Base-by-base conservation (phyloP, 1,140 invertebrate genomes). In the Metaphire vulgaris region DNA sequence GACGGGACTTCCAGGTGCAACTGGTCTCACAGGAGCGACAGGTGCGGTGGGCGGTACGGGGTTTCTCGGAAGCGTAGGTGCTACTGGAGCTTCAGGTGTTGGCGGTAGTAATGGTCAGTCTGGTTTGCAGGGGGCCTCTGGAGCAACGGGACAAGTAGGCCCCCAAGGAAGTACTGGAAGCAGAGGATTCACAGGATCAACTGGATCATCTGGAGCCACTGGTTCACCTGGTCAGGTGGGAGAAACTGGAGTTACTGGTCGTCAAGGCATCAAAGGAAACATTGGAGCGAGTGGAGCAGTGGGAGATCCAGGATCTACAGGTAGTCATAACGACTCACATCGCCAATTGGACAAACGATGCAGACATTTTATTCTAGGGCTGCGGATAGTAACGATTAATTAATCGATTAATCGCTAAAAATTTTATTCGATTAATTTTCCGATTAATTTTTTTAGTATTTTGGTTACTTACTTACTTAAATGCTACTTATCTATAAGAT, bases 301-400 rank as follows among this genome's bases (percentile, higher is more conserved):
- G 29, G 29, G 68, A 69, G 41, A 12, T 56, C 41, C 6, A 41
- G 76, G 76, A 21, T 21, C n/a, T 41, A 26, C 68, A 15, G 75
- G 75, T 15, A n/a, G n/a, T n/a, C 26, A 26, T 14, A 29, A 26
- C 14, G 74, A 68, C 26, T 21, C 14, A 1, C 30, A 67, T 33
- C 68, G 26, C 65, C 74, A 26, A 75, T 26, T 2, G 74, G 74
- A 75, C 68, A 71, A n/a, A n/a, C n/a, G n/a, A n/a, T n/a, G n/a
- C n/a, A n/a, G n/a, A n/a, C n/a, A n/a, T n/a, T n/a, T n/a, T n/a
- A n/a, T n/a, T n/a, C n/a, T n/a, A n/a, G n/a, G n/a, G n/a, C n/a
- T n/a, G n/a, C n/a, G n/a, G n/a, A n/a, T n/a, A n/a, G n/a, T n/a
- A n/a, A n/a, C n/a, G n/a, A n/a, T n/a, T n/a, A n/a, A n/a, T n/a